phyloP scores from a whole-genome alignment of 37 sponge, comb jelly and placozoan genomes.

The Amphimedon queenslandica region DNA sequence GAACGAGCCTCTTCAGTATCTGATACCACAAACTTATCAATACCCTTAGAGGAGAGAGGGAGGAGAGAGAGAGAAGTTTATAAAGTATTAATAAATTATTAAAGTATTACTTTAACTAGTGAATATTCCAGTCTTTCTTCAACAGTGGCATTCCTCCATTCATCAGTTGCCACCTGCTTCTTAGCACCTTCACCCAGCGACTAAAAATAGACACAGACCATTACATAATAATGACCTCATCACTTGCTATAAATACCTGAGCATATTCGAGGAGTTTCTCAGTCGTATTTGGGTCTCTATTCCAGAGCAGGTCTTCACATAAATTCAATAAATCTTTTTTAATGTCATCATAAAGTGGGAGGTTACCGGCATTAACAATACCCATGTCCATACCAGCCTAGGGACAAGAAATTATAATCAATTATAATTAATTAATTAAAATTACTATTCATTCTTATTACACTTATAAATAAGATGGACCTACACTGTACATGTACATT shows the following conservation, averaged over 20 bases:
- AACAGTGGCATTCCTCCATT: slow-evolving; percentile 57
- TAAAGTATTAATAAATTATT: too few species aligned
- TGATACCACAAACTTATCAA: slow-evolving; percentile 83
- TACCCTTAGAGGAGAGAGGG: too few species aligned
- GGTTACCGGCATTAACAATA: slow-evolving; percentile 98
- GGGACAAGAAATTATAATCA: too few species aligned
- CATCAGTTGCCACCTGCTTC: slow-evolving; percentile 47
- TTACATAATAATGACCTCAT: neutral
- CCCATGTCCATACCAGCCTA: slow-evolving; percentile 99
- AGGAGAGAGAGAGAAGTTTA: too few species aligned
- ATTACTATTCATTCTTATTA: too few species aligned
- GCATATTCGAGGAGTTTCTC: slow-evolving; percentile 95
- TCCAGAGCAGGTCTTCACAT: slow-evolving; percentile 91
- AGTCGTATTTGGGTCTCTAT: slow-evolving; percentile 72
- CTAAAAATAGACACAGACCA: too few species aligned
- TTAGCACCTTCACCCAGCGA: slow-evolving; percentile 33
- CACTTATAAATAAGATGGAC: too few species aligned
- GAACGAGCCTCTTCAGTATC: slow-evolving; percentile 86
- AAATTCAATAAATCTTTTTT: slow-evolving; percentile 61
- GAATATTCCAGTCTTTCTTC: slow-evolving; percentile 76
- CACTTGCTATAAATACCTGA: slow-evolving; percentile 43
- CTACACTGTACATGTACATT: too few species aligned
- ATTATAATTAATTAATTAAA: too few species aligned
- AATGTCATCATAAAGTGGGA: slow-evolving; percentile 94
- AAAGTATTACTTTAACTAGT: slow-evolving; percentile 65